A percentile compares a stretch with the other conserved stretches of the same genome.
phyloP scores from a whole-genome alignment of 1,140 invertebrate genomes.

The Drosophila pseudoananassae region DNA sequence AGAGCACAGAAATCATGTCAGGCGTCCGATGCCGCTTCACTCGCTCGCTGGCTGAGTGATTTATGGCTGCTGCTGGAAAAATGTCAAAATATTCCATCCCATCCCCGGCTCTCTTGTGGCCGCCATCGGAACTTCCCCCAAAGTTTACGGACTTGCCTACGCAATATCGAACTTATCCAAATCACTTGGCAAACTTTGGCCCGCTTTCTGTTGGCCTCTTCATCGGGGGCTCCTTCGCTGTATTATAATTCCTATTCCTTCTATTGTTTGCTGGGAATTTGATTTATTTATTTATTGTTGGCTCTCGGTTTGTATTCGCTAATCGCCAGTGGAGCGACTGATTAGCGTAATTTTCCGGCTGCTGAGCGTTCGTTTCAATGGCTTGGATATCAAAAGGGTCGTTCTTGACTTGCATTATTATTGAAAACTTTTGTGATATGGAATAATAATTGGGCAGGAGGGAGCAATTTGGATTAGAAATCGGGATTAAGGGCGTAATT shows the following conservation, averaged over 20 bases:
- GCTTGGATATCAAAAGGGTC: constrained; percentile 30
- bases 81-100: constrained; percentile 83
- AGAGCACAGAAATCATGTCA: constrained; percentile 71
- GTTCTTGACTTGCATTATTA: constrained; percentile 18
- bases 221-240: constrained; percentile 5
- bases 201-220: constrained; percentile 21
- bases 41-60: constrained; percentile 57
- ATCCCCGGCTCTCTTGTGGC: neutral
- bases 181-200: constrained; percentile 69
- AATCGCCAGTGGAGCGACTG: constrained; percentile 77
- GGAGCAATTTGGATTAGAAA: neutral
- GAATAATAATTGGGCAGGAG: neutral
- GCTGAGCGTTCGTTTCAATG: constrained; percentile 21
- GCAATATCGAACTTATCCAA: constrained; percentile 74
- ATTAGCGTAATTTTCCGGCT: constrained; percentile 77
- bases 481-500: too few species aligned
- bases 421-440: constrained; percentile 25
- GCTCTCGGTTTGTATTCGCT: constrained; percentile 42
- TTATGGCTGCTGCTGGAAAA: constrained; percentile 76
- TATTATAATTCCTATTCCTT: constrained; percentile 9
- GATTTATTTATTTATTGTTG: constrained; percentile 81
- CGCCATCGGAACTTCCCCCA: constrained; percentile 11
- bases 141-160: constrained; percentile 46
- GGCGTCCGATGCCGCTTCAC: constrained; percentile 27
- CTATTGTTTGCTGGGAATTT: constrained; percentile 52